Percentiles rank a stretch among this genome's conserved stretches.
Evolutionary conservation across 2,888 invertebrate species (phyloP).

Genomic region (Scrobipalpa atriplicella): DNA sequence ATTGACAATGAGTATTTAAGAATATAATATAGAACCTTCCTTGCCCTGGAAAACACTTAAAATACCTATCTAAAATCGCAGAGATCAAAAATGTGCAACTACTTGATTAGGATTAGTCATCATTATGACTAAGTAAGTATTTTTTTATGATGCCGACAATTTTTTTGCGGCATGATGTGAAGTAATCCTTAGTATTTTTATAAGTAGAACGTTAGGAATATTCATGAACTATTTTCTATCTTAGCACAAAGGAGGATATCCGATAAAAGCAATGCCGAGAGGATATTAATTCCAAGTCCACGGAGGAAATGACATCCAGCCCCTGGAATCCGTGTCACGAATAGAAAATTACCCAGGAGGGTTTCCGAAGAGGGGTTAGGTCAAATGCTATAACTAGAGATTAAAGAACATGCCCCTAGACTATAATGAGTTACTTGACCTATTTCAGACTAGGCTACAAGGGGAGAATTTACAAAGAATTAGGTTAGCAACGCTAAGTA

Average conservation of each 20-base stretch:
- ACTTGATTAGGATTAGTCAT: too few species aligned
- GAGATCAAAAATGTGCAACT: too few species aligned
- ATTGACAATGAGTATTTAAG: too few species aligned
- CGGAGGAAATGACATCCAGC: constrained; percentile 2
- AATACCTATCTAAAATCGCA: too few species aligned
- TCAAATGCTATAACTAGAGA: constrained; percentile 2
- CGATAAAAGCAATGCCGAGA: background rate
- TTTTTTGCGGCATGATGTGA: too few species aligned
- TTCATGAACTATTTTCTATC: too few species aligned
- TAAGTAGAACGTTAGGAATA: too few species aligned
- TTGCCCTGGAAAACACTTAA: too few species aligned
- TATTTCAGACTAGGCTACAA: background rate
- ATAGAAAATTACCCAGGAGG: constrained; percentile 13
- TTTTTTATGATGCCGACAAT: too few species aligned
- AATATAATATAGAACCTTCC: too few species aligned
- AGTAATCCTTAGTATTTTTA: too few species aligned
- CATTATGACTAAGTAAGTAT: too few species aligned
- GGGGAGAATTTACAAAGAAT: background rate
- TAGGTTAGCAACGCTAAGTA: background rate
- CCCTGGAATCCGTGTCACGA: constrained; percentile 21
- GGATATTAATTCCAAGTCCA: constrained; percentile 14
- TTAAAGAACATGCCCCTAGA: background rate
- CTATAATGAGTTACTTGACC: constrained; percentile 19
- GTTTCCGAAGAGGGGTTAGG: background rate
- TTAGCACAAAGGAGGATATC: background rate